phyloP scores from a whole-genome alignment of 2,113 vertebrate species.

The Symphodus melops region DNA sequence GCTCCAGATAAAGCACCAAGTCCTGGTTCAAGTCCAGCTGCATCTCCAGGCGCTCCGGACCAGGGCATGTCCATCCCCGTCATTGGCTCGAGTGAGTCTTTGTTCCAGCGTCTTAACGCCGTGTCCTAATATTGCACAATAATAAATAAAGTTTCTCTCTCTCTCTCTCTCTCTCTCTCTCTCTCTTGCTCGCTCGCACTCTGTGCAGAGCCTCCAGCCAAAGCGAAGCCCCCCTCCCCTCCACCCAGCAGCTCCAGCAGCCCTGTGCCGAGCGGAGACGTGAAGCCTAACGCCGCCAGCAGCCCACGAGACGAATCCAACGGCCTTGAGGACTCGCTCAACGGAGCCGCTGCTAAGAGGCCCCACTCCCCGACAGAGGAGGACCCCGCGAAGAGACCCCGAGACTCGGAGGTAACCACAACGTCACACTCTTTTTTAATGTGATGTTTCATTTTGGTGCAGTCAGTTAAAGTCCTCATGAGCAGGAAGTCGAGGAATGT shows the following conservation, averaged over 20 bases:
- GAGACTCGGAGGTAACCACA: conserved; percentile 73
- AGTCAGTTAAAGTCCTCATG: no score
- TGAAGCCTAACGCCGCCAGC: conserved; percentile 75
- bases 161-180: no score
- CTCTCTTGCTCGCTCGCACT: no score
- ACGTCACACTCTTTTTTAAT: background rate
- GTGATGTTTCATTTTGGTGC: no score
- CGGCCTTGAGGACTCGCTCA: conserved; percentile 71
- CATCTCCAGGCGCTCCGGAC: conserved; percentile 62
- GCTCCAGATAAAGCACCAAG: conserved; percentile 42
- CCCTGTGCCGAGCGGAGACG: conserved; percentile 75
- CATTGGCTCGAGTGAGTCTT: conserved; percentile 85
- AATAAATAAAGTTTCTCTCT: no score
- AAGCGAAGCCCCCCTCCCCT: conserved; percentile 65
- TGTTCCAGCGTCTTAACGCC: background rate
- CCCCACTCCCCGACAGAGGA: conserved; percentile 82
- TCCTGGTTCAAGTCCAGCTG: conserved; percentile 29
- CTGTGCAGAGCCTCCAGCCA: conserved; percentile 52
- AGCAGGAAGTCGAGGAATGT: no score
- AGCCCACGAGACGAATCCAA: conserved; percentile 83
- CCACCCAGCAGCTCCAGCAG: conserved; percentile 78
- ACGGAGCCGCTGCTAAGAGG: conserved; percentile 80
- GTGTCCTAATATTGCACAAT: no score
- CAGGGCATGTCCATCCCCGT: conserved; percentile 85
- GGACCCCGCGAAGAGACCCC: conserved; percentile 83